Percentiles rank a stretch among this genome's conserved stretches.
These are phyloP conservation scores for Elysia crispata DNA, from an alignment of 2,888 invertebrate species.

Conservation along the genomic window DNA sequence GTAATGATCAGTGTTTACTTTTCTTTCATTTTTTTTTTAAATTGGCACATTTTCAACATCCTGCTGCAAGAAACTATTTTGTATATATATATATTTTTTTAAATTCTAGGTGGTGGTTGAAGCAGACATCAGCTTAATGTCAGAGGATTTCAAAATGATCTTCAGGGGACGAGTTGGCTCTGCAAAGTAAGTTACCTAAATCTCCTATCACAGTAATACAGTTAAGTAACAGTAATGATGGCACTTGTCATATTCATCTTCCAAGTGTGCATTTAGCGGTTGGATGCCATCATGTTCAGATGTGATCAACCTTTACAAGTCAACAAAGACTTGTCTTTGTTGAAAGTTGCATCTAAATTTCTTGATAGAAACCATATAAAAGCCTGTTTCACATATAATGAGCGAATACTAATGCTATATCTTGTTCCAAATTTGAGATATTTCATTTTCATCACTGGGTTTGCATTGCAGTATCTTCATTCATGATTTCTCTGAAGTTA, in stretches of 20 bases:
- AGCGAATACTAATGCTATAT: no score
- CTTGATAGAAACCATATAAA: background rate
- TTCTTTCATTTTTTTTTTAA: no score
- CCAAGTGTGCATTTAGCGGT: background rate
- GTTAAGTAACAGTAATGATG: background rate
- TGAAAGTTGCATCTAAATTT: background rate
- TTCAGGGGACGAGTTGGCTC: constrained; percentile 77
- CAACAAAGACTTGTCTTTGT: background rate
- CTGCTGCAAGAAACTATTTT: background rate
- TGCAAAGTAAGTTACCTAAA: constrained; percentile 59
- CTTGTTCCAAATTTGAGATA: no score
- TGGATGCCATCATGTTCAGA: background rate
- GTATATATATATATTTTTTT: background rate
- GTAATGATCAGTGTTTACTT: no score
- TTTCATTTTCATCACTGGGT: no score
- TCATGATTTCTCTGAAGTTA: no score
- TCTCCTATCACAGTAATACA: background rate
- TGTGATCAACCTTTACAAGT: background rate
- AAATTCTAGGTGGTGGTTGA: constrained; percentile 77
- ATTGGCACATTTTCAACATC: no score
- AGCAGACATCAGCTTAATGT: constrained; percentile 78
- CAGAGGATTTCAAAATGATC: constrained; percentile 80
- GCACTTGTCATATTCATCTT: background rate
- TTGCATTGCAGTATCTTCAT: no score
- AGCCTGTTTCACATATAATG: no score